Conservation (phyloP, 1,140 invertebrate species). For the Neodiprion fabricii region DNA sequence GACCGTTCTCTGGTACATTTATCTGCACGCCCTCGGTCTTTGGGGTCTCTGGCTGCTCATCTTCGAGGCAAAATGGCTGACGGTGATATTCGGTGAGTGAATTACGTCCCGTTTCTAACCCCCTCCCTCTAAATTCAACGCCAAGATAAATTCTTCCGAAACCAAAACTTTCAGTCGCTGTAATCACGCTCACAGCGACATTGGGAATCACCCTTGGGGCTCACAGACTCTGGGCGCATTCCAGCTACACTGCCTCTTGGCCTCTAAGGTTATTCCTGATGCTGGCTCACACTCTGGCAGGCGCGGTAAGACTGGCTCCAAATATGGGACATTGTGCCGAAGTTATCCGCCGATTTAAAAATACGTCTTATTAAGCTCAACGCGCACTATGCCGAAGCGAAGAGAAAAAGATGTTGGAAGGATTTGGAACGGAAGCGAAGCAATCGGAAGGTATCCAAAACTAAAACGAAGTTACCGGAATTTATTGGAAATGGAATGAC, state of each 20-base stretch:
- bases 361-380: slow-evolving; percentile 19
- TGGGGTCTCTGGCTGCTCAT: slow-evolving; percentile 68
- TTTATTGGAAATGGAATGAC: neutral
- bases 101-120: neutral
- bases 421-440: neutral
- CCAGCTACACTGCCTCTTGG: slow-evolving; percentile 77
- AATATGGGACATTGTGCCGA: slow-evolving; percentile 35
- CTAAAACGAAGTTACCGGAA: neutral
- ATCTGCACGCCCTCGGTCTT: slow-evolving; percentile 69
- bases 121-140: slow-evolving; percentile 16
- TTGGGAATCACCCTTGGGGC: slow-evolving; percentile 85
- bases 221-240: slow-evolving; percentile 91
- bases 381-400: neutral
- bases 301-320: slow-evolving; percentile 70
- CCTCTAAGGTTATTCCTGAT: slow-evolving; percentile 78
- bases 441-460: neutral
- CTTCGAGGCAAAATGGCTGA: slow-evolving; percentile 67
- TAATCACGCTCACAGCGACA: slow-evolving; percentile 66
- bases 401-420: slow-evolving; percentile 12
- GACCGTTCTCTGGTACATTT: slow-evolving; percentile 70
- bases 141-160: slow-evolving; percentile 7
- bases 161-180: slow-evolving; percentile 58
- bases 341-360: neutral
- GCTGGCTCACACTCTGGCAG: slow-evolving; percentile 79
- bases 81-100: slow-evolving; percentile 70